A percentile compares a stretch with the other conserved stretches of the same genome.
phyloP scores from a whole-genome alignment of 2,888 invertebrate species.

The Lysandra coridon region DNA sequence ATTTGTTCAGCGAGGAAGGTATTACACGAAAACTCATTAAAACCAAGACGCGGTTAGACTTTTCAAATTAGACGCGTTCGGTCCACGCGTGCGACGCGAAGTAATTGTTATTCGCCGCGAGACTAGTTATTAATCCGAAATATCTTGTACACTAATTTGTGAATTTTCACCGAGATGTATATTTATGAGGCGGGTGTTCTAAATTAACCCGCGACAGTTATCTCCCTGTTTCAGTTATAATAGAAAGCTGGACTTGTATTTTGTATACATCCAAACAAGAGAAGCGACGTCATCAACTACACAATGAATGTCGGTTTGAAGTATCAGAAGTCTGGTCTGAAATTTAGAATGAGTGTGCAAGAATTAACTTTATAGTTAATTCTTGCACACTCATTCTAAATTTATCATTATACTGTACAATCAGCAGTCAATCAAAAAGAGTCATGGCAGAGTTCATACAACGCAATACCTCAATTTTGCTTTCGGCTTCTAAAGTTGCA shows the following conservation, averaged over 20 bases:
- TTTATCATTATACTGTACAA: too few species aligned
- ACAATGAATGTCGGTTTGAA: too few species aligned
- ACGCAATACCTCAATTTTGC: too few species aligned
- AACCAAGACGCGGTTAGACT: constrained; percentile 76
- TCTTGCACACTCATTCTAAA: too few species aligned
- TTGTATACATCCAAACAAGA: too few species aligned
- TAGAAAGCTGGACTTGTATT: not conserved
- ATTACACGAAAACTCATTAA: constrained; percentile 80
- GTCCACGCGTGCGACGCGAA: constrained; percentile 69
- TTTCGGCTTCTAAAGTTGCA: too few species aligned
- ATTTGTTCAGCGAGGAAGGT: constrained; percentile 73
- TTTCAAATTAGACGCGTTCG: constrained; percentile 79
- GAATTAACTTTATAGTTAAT: too few species aligned
- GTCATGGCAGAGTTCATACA: too few species aligned
- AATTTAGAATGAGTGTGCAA: too few species aligned
- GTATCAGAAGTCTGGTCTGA: too few species aligned
- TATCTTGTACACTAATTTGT: constrained; percentile 58
- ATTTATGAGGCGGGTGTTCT: not conserved
- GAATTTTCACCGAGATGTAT: constrained; percentile 15
- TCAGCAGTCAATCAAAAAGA: too few species aligned
- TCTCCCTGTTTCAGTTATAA: not conserved
- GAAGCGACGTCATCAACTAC: too few species aligned
- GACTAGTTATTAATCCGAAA: constrained; percentile 71
- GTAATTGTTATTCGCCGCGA: constrained; percentile 72
- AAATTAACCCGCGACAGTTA: not conserved